phyloP scores from a whole-genome alignment of 2,113 vertebrate genomes.

The Lichenostomus cassidix region DNA sequence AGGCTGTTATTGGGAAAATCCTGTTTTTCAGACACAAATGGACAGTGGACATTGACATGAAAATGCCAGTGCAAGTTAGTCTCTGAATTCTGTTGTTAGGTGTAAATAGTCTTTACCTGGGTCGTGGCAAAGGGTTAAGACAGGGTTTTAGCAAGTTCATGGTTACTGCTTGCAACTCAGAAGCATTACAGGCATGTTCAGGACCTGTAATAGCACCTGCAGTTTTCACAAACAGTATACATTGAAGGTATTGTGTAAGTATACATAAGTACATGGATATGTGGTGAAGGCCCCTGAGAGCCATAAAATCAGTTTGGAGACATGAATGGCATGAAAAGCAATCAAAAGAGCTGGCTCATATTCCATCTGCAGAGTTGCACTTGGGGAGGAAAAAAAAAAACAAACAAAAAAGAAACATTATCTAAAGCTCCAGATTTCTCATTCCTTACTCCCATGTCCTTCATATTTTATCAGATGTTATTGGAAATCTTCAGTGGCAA shows the following conservation, averaged over 20 bases:
- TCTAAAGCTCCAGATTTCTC: not conserved
- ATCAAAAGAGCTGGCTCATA: not conserved
- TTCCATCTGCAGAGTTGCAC: not conserved
- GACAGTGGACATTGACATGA: not conserved
- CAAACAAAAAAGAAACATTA: not conserved
- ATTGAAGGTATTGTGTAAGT: not conserved
- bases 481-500: not conserved
- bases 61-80: not conserved
- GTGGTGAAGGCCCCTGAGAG: not conserved
- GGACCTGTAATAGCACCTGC: not conserved
- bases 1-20: not conserved
- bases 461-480: not conserved
- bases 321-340: not conserved
- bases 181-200: not conserved
- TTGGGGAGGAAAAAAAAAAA: not conserved
- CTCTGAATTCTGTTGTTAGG: not conserved
- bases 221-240: not conserved
- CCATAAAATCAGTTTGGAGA: not conserved
- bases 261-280: accelerated
- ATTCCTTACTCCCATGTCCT: not conserved
- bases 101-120: not conserved
- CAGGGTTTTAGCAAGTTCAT: not conserved
- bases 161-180: not conserved
- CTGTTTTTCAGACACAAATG: not conserved
- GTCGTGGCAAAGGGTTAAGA: not conserved